These are phyloP conservation scores for Phaethon lepturus DNA, from an alignment of 2,113 vertebrate species.

Conservation along the genomic window DNA sequence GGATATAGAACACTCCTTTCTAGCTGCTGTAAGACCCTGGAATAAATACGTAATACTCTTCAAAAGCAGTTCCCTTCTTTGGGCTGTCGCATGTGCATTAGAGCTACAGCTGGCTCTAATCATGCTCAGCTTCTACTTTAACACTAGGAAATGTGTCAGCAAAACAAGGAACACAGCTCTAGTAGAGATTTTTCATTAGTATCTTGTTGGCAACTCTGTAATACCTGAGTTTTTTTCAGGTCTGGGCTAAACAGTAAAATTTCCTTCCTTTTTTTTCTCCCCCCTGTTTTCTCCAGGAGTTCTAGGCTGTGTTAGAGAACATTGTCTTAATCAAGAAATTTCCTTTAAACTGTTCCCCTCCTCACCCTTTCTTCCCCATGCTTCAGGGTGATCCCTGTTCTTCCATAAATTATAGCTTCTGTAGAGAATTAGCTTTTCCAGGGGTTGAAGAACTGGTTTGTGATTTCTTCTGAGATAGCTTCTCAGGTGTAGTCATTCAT, in stretches of 20 bases:
- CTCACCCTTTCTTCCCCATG: neutral
- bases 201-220: neutral
- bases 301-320: neutral
- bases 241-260: neutral
- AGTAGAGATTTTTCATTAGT: neutral
- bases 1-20: neutral
- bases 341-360: neutral
- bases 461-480: neutral
- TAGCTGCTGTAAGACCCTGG: neutral
- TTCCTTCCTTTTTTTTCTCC: neutral
- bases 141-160: neutral
- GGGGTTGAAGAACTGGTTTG: neutral
- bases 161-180: neutral
- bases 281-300: neutral
- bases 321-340: neutral
- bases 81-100: neutral
- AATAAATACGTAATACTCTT: neutral
- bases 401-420: neutral
- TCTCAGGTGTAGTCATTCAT: neutral
- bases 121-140: neutral
- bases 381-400: neutral
- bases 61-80: neutral
- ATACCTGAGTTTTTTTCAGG: neutral
- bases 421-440: neutral
- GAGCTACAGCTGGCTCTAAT: neutral